These are phyloP conservation scores for Zophobas atratus DNA, from an alignment of 1,140 invertebrate species.

Conservation along the genomic window DNA sequence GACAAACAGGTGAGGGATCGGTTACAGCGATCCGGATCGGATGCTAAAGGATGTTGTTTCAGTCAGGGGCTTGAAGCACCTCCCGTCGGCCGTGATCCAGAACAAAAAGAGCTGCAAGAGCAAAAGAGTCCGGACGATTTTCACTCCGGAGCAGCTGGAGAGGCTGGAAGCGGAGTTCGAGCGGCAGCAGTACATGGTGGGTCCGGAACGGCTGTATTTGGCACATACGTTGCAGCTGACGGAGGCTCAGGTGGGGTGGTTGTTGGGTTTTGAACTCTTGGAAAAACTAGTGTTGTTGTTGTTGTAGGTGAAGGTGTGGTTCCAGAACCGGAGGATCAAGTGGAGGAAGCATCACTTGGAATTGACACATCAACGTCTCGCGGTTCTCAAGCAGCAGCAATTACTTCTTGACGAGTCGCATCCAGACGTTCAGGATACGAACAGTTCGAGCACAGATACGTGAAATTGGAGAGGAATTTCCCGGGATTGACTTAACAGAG, in stretches of 20 bases:
- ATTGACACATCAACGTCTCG: constrained; percentile 89
- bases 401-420: constrained; percentile 63
- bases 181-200: constrained; percentile 96
- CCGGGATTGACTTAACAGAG: constrained; percentile 23
- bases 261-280: background rate
- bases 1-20: constrained; percentile 57
- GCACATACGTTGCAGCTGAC: constrained; percentile 90
- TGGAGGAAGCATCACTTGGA: constrained; percentile 96
- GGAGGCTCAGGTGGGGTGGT: constrained; percentile 84
- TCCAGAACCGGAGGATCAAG: constrained; percentile 96
- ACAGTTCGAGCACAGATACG: constrained; percentile 65
- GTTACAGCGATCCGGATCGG: background rate
- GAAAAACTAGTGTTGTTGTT: background rate
- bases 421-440: constrained; percentile 63
- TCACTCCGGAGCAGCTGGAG: constrained; percentile 94
- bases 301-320: constrained; percentile 95
- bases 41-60: constrained; percentile 40
- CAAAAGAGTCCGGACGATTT: constrained; percentile 94
- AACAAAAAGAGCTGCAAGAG: constrained; percentile 66
- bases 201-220: constrained; percentile 91
- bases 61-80: constrained; percentile 63
- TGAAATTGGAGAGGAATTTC: constrained; percentile 51
- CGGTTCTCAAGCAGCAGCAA: constrained; percentile 79
- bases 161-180: constrained; percentile 93
- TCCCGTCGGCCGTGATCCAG: constrained; percentile 56